Percentiles rank a stretch among this genome's conserved stretches.
Conservation (phyloP, 2,797 vertebrate species). For the Macropodus opercularis region DNA sequence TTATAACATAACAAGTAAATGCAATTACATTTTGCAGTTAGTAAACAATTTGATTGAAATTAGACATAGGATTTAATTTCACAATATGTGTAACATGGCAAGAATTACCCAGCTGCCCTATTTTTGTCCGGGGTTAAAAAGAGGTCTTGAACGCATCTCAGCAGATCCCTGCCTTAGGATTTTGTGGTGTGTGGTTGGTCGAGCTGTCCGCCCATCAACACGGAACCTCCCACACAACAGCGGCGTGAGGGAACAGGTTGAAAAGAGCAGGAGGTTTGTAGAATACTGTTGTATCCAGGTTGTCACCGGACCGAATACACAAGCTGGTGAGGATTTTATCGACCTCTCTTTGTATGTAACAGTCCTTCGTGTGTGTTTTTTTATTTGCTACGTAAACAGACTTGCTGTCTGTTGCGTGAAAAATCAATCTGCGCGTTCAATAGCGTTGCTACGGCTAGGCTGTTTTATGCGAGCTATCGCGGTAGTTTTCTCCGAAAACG, state of each 20-base stretch:
- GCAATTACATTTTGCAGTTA: too few species aligned
- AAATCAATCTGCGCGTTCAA: slow-evolving; percentile 21
- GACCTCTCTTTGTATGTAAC: not conserved
- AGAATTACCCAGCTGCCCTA: not conserved
- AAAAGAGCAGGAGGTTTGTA: slow-evolving; percentile 27
- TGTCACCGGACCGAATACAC: slow-evolving; percentile 59
- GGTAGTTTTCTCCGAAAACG: slow-evolving; percentile 36
- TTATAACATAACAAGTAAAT: too few species aligned
- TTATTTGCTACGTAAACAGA: too few species aligned
- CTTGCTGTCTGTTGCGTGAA: slow-evolving; percentile 1
- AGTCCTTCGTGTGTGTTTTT: not conserved
- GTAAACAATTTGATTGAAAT: too few species aligned
- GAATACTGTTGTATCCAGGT: slow-evolving; percentile 52
- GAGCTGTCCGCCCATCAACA: slow-evolving; percentile 30
- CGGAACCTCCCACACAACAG: slow-evolving; percentile 8
- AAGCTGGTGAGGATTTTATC: slow-evolving; percentile 72
- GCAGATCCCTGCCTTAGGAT: too few species aligned
- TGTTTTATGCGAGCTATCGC: slow-evolving; percentile 49
- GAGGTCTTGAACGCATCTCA: slow-evolving; percentile 25
- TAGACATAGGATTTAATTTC: too few species aligned
- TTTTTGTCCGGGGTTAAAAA: not conserved
- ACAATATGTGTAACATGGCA: too few species aligned
- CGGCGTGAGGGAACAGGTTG: slow-evolving; percentile 60
- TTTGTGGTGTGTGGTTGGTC: slow-evolving; percentile 57
- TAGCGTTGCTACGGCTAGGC: slow-evolving; percentile 26